These are phyloP conservation scores for Rhamnusium bicolor DNA, from an alignment of 2,888 invertebrate genomes.

Conservation along the genomic window DNA sequence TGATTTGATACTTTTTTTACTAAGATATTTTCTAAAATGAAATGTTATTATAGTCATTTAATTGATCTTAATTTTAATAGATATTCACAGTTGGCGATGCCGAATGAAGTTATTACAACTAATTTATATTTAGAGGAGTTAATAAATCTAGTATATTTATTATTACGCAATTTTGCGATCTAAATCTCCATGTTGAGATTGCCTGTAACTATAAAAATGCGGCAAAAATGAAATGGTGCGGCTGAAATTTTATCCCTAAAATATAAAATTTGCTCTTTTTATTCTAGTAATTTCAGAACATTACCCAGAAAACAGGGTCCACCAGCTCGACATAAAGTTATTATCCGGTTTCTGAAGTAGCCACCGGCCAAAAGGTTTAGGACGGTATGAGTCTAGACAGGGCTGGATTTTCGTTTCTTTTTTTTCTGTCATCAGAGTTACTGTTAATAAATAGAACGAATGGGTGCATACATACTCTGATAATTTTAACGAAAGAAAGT, in stretches of 20 bases:
- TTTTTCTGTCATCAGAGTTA: neutral
- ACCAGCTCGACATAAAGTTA: slow-evolving; percentile 33
- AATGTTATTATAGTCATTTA: no score
- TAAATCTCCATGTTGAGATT: no score
- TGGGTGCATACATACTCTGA: no score
- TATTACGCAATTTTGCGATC: no score
- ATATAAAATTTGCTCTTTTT: slow-evolving; percentile 28
- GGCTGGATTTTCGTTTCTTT: neutral
- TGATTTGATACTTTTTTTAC: no score
- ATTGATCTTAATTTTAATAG: no score
- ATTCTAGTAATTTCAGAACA: neutral
- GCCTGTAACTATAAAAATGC: neutral
- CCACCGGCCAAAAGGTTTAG: slow-evolving; percentile 29
- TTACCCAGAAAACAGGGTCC: slow-evolving; percentile 24
- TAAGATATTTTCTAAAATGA: no score
- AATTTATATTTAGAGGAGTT: no score
- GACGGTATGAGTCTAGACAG: neutral
- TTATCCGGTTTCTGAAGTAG: slow-evolving; percentile 35
- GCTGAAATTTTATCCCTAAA: slow-evolving; percentile 1
- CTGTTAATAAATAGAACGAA: neutral
- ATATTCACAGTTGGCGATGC: no score
- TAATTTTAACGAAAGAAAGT: no score
- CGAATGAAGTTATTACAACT: no score
- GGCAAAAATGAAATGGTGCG: neutral
- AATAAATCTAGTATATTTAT: no score